phyloP scores from a whole-genome alignment of 2,888 invertebrate genomes.

The Dolichopus griseipennis region DNA sequence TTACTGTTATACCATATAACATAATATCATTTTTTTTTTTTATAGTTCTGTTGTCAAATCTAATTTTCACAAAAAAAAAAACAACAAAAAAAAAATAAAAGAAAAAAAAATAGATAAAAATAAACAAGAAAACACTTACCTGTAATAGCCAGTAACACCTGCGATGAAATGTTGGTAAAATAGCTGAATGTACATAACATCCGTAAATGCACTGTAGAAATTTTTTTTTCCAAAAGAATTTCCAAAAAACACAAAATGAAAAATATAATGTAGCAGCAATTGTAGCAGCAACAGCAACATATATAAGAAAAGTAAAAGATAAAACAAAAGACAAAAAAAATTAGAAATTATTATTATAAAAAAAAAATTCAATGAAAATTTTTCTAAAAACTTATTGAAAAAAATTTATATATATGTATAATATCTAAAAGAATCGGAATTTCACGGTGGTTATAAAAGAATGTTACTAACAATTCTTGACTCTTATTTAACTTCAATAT shows the following conservation, averaged over 20 bases:
- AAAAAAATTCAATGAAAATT: background rate
- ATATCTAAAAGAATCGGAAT: background rate
- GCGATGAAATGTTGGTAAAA: slow-evolving; percentile 95
- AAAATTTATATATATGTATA: too few species aligned
- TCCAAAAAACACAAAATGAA: too few species aligned
- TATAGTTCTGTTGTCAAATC: background rate
- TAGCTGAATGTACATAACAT: slow-evolving; percentile 98
- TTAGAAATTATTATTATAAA: too few species aligned
- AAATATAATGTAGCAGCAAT: slow-evolving; percentile 20
- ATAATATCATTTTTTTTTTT: background rate
- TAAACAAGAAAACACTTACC: slow-evolving; percentile 48
- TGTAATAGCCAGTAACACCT: slow-evolving; percentile 96
- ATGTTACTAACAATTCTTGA: too few species aligned
- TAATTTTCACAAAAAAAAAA: background rate
- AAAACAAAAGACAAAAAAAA: slow-evolving; percentile 18
- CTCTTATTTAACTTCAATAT: too few species aligned
- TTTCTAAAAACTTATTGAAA: background rate
- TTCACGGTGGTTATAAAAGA: too few species aligned
- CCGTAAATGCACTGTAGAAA: slow-evolving; percentile 84
- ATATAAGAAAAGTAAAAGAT: slow-evolving; percentile 14
- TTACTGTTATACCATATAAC: background rate
- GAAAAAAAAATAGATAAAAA: background rate
- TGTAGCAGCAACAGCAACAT: too few species aligned
- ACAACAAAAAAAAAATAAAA: background rate
- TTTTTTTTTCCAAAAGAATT: background rate